Percentiles rank a stretch among this genome's conserved stretches.
Evolutionary conservation across 2,888 invertebrate species (phyloP).

Genomic region (Sthenelais limicola): DNA sequence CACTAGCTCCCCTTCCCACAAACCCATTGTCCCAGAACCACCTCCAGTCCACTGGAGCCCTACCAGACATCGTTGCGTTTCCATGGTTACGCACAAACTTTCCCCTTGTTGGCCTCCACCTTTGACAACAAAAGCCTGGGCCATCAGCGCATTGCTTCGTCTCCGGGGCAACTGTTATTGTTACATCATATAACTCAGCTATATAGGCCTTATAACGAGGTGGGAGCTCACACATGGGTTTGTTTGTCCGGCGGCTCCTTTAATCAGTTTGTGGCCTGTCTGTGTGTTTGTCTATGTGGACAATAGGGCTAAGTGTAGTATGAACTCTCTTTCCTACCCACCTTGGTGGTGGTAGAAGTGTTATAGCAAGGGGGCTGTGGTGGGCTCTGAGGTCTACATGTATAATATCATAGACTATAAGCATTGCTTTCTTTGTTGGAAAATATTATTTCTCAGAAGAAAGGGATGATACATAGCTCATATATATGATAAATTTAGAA

Average conservation of each 20-base stretch:
- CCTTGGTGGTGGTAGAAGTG: too few species aligned
- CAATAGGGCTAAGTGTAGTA: conserved; percentile 19
- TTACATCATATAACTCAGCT: conserved; percentile 17
- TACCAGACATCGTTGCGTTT: too few species aligned
- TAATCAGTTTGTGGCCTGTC: conserved; percentile 27
- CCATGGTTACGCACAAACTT: conserved; percentile 25
- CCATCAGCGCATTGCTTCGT: conserved; percentile 9
- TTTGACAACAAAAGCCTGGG: conserved; percentile 24
- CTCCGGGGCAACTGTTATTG: conserved; percentile 32
- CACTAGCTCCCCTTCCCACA: conserved; percentile 19
- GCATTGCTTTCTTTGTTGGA: too few species aligned
- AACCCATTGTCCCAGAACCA: conserved; percentile 8
- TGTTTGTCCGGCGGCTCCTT: conserved; percentile 35
- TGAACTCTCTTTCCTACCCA: too few species aligned
- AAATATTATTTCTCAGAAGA: too few species aligned
- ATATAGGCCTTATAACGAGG: conserved; percentile 19
- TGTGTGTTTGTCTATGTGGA: conserved; percentile 8
- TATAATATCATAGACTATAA: too few species aligned
- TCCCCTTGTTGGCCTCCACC: background rate
- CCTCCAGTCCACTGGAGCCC: conserved; percentile 14
- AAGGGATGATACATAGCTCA: too few species aligned
- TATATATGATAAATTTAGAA: too few species aligned
- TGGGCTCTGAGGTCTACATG: too few species aligned
- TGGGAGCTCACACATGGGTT: background rate
- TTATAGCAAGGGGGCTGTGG: too few species aligned